A percentile compares a stretch with the other conserved stretches of the same genome.
Conservation (phyloP, 2,797 vertebrate species). For the Anabas testudineus region DNA sequence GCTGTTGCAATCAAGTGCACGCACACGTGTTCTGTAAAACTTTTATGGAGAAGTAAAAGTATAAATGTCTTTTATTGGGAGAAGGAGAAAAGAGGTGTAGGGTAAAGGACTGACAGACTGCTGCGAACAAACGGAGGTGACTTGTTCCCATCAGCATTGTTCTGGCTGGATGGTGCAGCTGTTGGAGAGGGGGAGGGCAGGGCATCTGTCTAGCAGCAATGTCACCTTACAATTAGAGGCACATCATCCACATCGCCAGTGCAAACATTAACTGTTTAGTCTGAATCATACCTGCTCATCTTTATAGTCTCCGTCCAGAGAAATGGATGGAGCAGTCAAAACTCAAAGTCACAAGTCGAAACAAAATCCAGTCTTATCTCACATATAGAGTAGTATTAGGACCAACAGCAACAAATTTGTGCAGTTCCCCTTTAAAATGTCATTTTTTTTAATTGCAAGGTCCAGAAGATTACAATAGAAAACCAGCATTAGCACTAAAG, state of each 20-base stretch:
- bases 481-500: no score
- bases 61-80: constrained; percentile 8
- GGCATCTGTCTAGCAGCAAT: constrained; percentile 34
- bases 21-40: background rate
- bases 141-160: constrained; percentile 23
- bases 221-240: constrained; percentile 46
- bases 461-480: no score
- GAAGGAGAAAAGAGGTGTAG: background rate
- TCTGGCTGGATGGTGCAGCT: constrained; percentile 34
- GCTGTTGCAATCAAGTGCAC: background rate
- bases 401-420: no score
- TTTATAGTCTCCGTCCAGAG: background rate
- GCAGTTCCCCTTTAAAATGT: no score
- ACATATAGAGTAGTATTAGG: no score
- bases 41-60: background rate
- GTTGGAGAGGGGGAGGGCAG: background rate
- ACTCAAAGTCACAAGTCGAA: no score
- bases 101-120: constrained; percentile 9
- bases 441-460: no score
- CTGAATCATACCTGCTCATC: no score
- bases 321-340: no score
- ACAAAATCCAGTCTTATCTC: no score
- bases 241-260: no score
- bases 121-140: constrained; percentile 2
- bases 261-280: background rate